Evolutionary conservation across 2,113 vertebrate species (phyloP).

Genomic region (Clinocottus analis): DNA sequence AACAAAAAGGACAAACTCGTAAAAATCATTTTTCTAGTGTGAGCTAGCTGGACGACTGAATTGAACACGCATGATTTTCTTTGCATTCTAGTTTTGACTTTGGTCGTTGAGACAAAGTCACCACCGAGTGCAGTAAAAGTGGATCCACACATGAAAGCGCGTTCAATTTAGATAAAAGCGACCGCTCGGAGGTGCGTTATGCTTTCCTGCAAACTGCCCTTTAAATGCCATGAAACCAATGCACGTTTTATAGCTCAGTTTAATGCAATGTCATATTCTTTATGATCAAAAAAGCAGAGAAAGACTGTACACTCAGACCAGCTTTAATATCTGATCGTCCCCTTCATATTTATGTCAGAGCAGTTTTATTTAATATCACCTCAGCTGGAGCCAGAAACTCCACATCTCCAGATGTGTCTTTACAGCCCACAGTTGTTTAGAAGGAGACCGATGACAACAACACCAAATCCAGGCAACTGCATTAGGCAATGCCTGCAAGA

Average conservation of each 20-base stretch:
- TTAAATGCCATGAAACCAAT: conserved; percentile 27
- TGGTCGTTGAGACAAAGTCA: background rate
- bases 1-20: too few relatives aligned
- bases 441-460: background rate
- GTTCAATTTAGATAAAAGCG: conserved; percentile 45
- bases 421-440: background rate
- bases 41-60: background rate
- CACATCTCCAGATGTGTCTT: background rate
- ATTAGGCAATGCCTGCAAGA: background rate
- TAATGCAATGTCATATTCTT: conserved; percentile 5
- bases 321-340: background rate
- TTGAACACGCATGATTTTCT: background rate
- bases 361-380: background rate
- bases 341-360: background rate
- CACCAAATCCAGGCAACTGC: background rate
- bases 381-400: background rate
- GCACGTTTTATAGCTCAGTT: conserved; percentile 10
- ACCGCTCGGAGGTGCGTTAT: background rate
- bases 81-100: background rate
- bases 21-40: too few relatives aligned
- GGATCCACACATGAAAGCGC: background rate
- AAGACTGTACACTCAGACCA: background rate
- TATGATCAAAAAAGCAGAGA: conserved; percentile 4
- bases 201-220: conserved; percentile 9
- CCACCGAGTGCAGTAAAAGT: background rate